A percentile compares a stretch with the other conserved stretches of the same genome.
Evolutionary conservation across 23 tunicate species (phyloP).

Genomic region (Halocynthia roretzi): DNA sequence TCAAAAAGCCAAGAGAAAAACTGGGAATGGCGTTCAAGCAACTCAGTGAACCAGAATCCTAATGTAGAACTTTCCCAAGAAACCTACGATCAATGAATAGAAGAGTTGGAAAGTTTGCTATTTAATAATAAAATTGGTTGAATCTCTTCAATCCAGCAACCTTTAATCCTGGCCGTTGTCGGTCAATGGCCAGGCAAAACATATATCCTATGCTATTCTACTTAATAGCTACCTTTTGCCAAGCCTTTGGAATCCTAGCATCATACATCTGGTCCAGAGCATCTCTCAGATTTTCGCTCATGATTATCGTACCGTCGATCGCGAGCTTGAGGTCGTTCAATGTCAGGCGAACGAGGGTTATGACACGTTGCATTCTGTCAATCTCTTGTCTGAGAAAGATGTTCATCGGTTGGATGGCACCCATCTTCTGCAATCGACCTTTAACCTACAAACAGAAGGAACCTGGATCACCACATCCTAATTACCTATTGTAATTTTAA

Average conservation of each 20-base stretch:
- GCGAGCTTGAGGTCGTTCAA: conserved; percentile 61
- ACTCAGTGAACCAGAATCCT: conserved; percentile 92
- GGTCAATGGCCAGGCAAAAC: too few species aligned
- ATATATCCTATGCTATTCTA: too few species aligned
- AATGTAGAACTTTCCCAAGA: conserved; percentile 79
- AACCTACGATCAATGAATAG: conserved; percentile 1
- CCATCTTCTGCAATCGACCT: conserved; percentile 81
- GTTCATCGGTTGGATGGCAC: conserved; percentile 87
- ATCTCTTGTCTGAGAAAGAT: conserved; percentile 86
- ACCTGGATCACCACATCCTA: neutral
- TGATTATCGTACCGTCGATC: conserved; percentile 86
- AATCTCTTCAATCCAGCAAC: too few species aligned
- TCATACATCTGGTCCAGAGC: conserved; percentile 89
- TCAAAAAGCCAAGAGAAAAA: conserved; percentile 73
- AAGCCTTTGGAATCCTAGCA: conserved; percentile 74
- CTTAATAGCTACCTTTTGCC: conserved; percentile 43
- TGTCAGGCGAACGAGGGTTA: conserved; percentile 48
- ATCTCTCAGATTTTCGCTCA: conserved; percentile 75
- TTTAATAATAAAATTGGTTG: too few species aligned
- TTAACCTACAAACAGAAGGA: conserved; percentile 30
- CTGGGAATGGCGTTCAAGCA: conserved; percentile 71
- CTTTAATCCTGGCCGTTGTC: too few species aligned
- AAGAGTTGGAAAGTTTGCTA: neutral
- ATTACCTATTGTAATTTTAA: neutral
- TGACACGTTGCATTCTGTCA: conserved; percentile 80